Percentiles rank a stretch among this genome's conserved stretches.
Evolutionary conservation across 2,113 vertebrate genomes (phyloP).

Genomic region (Chaetops frenatus): DNA sequence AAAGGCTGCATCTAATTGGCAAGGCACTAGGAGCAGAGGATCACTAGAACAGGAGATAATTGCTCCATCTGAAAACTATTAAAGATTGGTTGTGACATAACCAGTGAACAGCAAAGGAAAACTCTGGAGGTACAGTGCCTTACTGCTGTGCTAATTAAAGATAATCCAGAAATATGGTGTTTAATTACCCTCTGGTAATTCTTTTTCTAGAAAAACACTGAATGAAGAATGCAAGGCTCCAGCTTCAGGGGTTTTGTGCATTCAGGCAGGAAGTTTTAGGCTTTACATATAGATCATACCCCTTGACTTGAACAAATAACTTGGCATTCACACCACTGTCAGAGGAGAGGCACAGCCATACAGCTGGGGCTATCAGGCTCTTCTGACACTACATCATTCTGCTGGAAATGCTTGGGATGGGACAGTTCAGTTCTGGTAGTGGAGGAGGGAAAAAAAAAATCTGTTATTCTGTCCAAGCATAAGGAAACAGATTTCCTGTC

Average conservation of each 20-base stretch:
- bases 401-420: neutral
- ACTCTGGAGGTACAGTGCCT: neutral
- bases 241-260: neutral
- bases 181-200: neutral
- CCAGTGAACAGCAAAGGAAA: slow-evolving; percentile 31
- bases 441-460: neutral
- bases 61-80: slow-evolving; percentile 26
- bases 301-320: neutral
- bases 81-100: neutral
- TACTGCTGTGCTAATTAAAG: neutral
- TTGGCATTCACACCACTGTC: neutral
- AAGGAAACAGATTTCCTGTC: neutral
- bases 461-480: neutral
- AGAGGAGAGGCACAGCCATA: neutral
- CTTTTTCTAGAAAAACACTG: neutral
- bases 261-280: neutral
- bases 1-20: neutral
- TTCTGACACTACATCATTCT: neutral
- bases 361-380: neutral
- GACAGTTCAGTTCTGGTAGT: neutral
- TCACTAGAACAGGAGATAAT: neutral
- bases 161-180: neutral
- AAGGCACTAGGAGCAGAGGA: neutral
- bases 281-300: neutral
- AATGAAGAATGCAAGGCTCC: neutral